phyloP scores from a whole-genome alignment of 2,888 invertebrate species.

The Catocala nupta region DNA sequence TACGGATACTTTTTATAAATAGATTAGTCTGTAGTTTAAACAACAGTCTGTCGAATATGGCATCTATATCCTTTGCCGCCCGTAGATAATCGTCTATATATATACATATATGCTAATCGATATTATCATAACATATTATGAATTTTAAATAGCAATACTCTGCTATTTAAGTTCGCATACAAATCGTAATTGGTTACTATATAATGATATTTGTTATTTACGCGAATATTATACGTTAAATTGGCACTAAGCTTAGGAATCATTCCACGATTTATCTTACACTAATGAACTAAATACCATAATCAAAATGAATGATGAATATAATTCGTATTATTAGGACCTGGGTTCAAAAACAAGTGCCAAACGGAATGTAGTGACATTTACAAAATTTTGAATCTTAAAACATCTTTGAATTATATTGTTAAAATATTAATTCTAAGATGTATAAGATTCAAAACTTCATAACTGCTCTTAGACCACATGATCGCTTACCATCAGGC shows the following conservation, averaged over 20 bases:
- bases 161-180: slow-evolving; percentile 34
- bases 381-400: too few species aligned
- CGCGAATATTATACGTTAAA: slow-evolving; percentile 28
- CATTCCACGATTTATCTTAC: not conserved
- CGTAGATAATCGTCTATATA: slow-evolving; percentile 17
- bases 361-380: not conserved
- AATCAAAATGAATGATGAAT: not conserved
- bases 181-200: slow-evolving; percentile 35
- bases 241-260: not conserved
- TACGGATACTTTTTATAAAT: slow-evolving; percentile 28
- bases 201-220: slow-evolving; percentile 28
- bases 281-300: not conserved
- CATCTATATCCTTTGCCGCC: slow-evolving; percentile 7
- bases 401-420: too few species aligned
- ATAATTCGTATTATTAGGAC: not conserved
- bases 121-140: slow-evolving; percentile 26
- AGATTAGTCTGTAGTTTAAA: slow-evolving; percentile 14
- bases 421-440: too few species aligned
- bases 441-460: too few species aligned
- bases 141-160: slow-evolving; percentile 32
- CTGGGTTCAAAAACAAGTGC: not conserved
- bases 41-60: slow-evolving; percentile 10
- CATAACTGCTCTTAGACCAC: too few species aligned
- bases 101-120: slow-evolving; percentile 32
- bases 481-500: too few species aligned